Evolutionary conservation across 2,888 invertebrate species (phyloP), one percentile per base, ranked within the genome.

Genomic region (Ornithoptera alexandrae): DNA sequence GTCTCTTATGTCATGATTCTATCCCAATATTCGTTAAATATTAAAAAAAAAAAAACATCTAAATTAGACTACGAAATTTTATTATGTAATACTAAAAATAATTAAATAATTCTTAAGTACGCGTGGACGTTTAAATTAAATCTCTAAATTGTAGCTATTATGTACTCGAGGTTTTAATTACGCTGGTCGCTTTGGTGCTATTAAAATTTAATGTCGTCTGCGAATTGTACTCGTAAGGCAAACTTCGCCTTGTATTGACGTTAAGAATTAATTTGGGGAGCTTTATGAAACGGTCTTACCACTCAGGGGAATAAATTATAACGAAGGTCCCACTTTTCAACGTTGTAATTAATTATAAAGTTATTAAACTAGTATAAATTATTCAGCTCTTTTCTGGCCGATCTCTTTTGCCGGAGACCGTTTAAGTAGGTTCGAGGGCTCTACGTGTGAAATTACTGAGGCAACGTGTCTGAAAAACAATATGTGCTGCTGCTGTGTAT

Each of bases 131-230:
- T 53, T n/a, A 18, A 50, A 50, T 50, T 50, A 50, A 60, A 60
- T 66, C 46, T 39, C 46, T 50, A 42, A 66, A 66, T 66, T 66
- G 50, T n/a, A 58, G 24, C 46, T 57, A 39, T 46, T 46, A 22
- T 36, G 15, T 50, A 66, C 65, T 66, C 60, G 46, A n/a, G 50
- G 65, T 60, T 66, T 60, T 60, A 60, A 66, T 66, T 50, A 60
- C 50, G 18, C 53, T n/a, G 59, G 42, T 65, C 50, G 12, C 65
- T 66, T 50, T 24, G 59, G 65, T 6, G 58, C n/a, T 50, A 66
- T 60, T 65, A 60, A 59, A 66, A 30, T n/a, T 46, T 59, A 66
- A 20, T 24, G 18, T 58, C 17, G 22, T 56, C 22, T n/a, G 42
- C 42, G 57, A n/a, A 30, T 22, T 15, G 36, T 5, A n/a, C 42